Percentiles rank a stretch among this genome's conserved stretches.
phyloP scores from a whole-genome alignment of 2,797 vertebrate species.

The Lutjanus campechanus region DNA sequence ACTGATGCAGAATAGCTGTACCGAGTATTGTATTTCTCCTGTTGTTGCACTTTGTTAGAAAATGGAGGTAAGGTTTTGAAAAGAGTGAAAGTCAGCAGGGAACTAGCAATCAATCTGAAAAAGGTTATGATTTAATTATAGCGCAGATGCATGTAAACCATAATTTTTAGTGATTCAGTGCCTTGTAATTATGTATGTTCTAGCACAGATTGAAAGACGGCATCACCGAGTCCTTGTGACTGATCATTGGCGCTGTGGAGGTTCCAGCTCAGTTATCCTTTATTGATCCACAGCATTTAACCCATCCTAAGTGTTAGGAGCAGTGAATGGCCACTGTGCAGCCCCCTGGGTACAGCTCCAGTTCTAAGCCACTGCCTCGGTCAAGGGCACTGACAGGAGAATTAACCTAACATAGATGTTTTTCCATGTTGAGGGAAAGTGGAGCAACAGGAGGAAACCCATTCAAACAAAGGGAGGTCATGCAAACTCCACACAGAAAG shows the following conservation, averaged over 20 bases:
- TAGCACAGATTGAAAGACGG: neutral
- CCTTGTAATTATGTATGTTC: slow-evolving; percentile 13
- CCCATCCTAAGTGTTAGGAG: too few relatives aligned
- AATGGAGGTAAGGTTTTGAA: slow-evolving; percentile 16
- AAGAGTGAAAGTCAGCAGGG: neutral
- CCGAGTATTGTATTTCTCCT: slow-evolving; percentile 12
- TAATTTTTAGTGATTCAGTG: neutral
- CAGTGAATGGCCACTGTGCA: too few relatives aligned
- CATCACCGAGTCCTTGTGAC: neutral
- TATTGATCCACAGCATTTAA: too few relatives aligned
- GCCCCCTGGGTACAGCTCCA: too few relatives aligned
- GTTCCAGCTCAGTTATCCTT: neutral
- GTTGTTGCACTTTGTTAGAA: slow-evolving; percentile 13
- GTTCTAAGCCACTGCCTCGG: too few relatives aligned
- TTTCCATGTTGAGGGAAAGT: neutral
- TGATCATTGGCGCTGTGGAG: slow-evolving; percentile 1
- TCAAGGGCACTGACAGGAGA: too few relatives aligned
- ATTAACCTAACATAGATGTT: too few relatives aligned
- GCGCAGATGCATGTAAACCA: slow-evolving; percentile 8
- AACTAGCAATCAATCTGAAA: neutral
- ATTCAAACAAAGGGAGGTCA: too few relatives aligned
- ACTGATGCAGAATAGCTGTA: slow-evolving; percentile 28
- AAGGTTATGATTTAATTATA: slow-evolving; percentile 23
- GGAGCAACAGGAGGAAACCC: neutral
- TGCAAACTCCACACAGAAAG: too few relatives aligned